Base-by-base conservation (phyloP, 35 echinoderm and acorn worm species). In the Ptychodera flava region DNA sequence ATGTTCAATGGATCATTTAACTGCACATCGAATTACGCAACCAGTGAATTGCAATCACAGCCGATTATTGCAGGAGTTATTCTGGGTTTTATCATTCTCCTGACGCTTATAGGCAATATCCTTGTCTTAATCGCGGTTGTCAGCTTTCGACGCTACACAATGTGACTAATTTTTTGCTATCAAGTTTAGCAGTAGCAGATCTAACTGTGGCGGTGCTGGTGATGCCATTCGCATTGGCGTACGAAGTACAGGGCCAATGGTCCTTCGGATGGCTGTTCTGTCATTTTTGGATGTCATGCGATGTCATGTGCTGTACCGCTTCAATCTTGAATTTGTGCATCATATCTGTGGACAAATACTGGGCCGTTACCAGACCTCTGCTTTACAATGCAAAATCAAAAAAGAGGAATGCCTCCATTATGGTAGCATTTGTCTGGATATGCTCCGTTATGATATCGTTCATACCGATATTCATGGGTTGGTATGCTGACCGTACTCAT, bases 291-390 rank as follows among this genome's bases (percentile, higher is more conserved):
- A 86, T 94, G 34, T 84, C 87, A 31, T 91, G 87, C 27, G 96
- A 99, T 81, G 88, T 99, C 16, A 28, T 94, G 29, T 88, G 82
- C 35, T 99, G 96, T 31, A 99, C 96, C 6, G 96, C 88, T 6
- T 94, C 92, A 0, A 99, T 99, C 28, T 28, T 90, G 2, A 94
- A 84, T 77, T 77, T 99, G n/a, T 94, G 92, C 76, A 82, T 92
- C 37, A 99, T 99, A 15, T 88, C 84, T 52, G 85, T 99, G 30
- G 96, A 99, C 37, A 89, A 92, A 34, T 99, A 99, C 33, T 35
- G 92, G 33, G 92, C 91, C 0, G 94, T 99, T 27, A 94, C 96
- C n/a, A 90, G 92, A 83, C 96, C 96, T 16, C 81, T 99, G 28
- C 85, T 78, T 28, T 99, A 99, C 35, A 90, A 78, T 27, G 75